phyloP scores from a whole-genome alignment of 1,140 invertebrate genomes.

The Bilobella aurantiaca region DNA sequence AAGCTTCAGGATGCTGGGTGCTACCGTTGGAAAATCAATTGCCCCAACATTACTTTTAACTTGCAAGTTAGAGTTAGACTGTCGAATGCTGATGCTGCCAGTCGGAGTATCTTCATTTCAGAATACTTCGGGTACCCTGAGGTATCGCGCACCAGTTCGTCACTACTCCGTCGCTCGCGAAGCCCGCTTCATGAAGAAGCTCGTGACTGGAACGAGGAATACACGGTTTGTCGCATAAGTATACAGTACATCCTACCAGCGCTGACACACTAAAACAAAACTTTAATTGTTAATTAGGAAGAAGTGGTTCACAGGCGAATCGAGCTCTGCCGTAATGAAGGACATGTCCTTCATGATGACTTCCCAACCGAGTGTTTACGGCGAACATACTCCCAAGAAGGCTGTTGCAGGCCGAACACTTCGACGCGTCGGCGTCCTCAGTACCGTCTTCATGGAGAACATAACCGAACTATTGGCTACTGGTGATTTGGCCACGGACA shows the following conservation, averaged over 20 bases:
- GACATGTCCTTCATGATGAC: constrained; percentile 12
- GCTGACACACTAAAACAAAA: too few relatives aligned
- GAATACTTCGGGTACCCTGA: too few relatives aligned
- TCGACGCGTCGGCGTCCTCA: constrained; percentile 50
- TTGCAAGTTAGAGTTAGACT: too few relatives aligned
- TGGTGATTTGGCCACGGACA: constrained; percentile 48
- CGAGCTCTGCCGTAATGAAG: constrained; percentile 9
- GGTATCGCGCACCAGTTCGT: too few relatives aligned
- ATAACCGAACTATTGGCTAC: constrained; percentile 63
- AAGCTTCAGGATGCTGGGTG: too few relatives aligned
- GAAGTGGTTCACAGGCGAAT: constrained; percentile 20
- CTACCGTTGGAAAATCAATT: too few relatives aligned
- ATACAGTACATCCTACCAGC: too few relatives aligned
- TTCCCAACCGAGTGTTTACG: background rate
- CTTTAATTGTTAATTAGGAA: constrained; percentile 17
- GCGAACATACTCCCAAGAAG: background rate
- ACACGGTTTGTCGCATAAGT: constrained; percentile 13
- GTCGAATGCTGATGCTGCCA: too few relatives aligned
- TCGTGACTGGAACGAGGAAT: constrained; percentile 24
- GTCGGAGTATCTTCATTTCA: too few relatives aligned
- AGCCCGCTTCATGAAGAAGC: constrained; percentile 27
- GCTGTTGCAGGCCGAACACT: background rate
- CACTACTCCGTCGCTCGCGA: background rate
- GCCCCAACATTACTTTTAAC: too few relatives aligned
- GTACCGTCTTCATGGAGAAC: constrained; percentile 67